These are phyloP conservation scores for Synanthedon vespiformis DNA, from an alignment of 2,888 invertebrate species.

Conservation along the genomic window DNA sequence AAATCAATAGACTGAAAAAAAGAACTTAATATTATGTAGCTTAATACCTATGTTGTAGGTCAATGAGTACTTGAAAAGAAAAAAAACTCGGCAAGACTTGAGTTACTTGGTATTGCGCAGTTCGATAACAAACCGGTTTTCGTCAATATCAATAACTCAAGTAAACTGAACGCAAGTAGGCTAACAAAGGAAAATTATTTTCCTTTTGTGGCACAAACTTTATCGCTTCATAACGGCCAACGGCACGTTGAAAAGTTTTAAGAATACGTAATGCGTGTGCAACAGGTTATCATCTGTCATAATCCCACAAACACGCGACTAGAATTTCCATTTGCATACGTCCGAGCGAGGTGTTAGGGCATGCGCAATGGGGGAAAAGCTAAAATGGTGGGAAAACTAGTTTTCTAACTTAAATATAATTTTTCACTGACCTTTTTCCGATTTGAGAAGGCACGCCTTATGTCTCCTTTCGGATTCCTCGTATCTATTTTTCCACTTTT, in stretches of 20 bases:
- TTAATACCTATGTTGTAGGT: too few relatives aligned
- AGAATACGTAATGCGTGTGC: conserved; percentile 51
- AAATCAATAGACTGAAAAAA: too few relatives aligned
- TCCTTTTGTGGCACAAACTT: background rate
- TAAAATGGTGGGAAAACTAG: conserved; percentile 23
- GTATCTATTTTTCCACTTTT: conserved; percentile 77
- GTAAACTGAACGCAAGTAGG: too few relatives aligned
- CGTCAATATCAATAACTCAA: background rate
- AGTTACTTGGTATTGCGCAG: conserved; percentile 21
- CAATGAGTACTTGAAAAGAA: too few relatives aligned
- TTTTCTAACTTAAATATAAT: conserved; percentile 9
- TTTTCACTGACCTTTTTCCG: conserved; percentile 75
- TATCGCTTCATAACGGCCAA: conserved; percentile 14
- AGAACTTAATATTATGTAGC: too few relatives aligned
- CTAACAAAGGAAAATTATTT: too few relatives aligned
- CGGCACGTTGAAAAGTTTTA: conserved; percentile 36
- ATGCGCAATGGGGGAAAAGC: conserved; percentile 41
- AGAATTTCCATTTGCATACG: conserved; percentile 58
- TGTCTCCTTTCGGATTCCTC: conserved; percentile 79
- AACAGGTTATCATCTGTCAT: conserved; percentile 63
- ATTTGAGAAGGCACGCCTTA: conserved; percentile 74
- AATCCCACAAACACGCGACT: conserved; percentile 59
- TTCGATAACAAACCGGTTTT: conserved; percentile 18
- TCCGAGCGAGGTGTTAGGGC: conserved; percentile 25
- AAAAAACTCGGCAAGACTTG: too few relatives aligned